phyloP scores from a whole-genome alignment of 2,888 invertebrate genomes.

The Gastracanthus pulcherrimus region DNA sequence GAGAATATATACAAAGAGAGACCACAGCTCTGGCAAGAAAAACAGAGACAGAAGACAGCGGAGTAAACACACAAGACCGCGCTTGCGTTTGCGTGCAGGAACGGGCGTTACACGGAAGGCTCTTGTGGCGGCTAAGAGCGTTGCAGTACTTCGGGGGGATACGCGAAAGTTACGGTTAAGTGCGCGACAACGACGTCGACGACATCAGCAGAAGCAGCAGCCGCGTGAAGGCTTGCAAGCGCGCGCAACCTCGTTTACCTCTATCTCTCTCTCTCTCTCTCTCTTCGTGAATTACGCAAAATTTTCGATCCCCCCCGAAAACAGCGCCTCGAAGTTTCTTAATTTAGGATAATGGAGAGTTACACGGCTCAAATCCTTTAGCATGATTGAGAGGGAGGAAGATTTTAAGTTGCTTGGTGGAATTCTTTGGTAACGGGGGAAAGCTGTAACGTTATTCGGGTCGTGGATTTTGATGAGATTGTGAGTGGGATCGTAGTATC shows the following conservation, averaged over 20 bases:
- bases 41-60: not conserved
- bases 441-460: too few species aligned
- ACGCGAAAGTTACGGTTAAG: conserved; percentile 3
- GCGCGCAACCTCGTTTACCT: not conserved
- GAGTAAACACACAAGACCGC: conserved; percentile 1
- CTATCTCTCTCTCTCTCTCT: not conserved
- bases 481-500: too few species aligned
- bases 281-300: conserved; percentile 23
- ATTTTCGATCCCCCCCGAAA: conserved; percentile 22
- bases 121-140: not conserved
- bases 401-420: too few species aligned
- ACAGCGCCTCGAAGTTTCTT: conserved; percentile 5
- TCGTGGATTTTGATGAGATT: too few species aligned
- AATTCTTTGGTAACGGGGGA: too few species aligned
- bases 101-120: not conserved
- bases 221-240: too few species aligned
- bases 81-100: not conserved
- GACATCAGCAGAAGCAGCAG: too few species aligned
- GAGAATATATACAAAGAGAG: not conserved
- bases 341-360: conserved; percentile 28
- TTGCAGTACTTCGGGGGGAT: not conserved
- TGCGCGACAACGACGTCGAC: not conserved
- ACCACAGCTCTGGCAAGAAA: not conserved
- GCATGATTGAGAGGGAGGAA: not conserved
- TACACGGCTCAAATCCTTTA: not conserved